A percentile compares a stretch with the other conserved stretches of the same genome.
Conservation (phyloP, 2,113 vertebrate species). For the Phalacrocorax pelagicus region DNA sequence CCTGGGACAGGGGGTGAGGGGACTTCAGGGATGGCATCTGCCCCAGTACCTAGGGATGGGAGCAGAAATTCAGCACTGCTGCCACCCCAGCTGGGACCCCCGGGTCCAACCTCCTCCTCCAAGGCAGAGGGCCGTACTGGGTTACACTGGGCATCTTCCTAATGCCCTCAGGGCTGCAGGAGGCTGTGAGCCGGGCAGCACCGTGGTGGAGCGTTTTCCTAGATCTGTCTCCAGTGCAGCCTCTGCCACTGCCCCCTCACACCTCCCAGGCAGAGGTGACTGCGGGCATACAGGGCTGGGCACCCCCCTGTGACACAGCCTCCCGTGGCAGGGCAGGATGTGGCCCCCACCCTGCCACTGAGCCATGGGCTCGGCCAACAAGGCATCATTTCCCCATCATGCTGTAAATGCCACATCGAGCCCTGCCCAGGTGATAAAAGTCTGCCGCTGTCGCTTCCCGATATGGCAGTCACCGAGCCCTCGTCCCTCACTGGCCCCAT, state of each 20-base stretch:
- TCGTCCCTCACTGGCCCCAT: neutral
- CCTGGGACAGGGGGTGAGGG: rapidly evolving
- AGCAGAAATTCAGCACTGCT: neutral
- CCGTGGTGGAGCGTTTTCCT: rapidly evolving
- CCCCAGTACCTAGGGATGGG: neutral
- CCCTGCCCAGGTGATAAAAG: neutral
- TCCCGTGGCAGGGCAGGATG: neutral
- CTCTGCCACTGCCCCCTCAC: neutral
- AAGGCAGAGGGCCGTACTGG: neutral
- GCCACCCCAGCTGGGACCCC: neutral
- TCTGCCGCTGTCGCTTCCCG: neutral
- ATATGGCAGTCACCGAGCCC: neutral
- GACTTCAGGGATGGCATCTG: neutral
- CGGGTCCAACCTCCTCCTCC: neutral
- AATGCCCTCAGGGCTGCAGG: rapidly evolving
- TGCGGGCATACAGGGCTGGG: neutral
- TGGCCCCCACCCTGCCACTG: rapidly evolving
- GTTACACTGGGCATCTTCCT: neutral
- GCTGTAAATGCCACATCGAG: neutral
- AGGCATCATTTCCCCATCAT: rapidly evolving
- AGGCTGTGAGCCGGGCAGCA: neutral
- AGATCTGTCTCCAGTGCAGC: neutral
- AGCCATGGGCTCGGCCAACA: neutral
- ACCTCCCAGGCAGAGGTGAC: neutral
- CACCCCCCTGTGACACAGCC: neutral